phyloP scores from a whole-genome alignment of 2,888 invertebrate species.

The Trichopoda pennipes region DNA sequence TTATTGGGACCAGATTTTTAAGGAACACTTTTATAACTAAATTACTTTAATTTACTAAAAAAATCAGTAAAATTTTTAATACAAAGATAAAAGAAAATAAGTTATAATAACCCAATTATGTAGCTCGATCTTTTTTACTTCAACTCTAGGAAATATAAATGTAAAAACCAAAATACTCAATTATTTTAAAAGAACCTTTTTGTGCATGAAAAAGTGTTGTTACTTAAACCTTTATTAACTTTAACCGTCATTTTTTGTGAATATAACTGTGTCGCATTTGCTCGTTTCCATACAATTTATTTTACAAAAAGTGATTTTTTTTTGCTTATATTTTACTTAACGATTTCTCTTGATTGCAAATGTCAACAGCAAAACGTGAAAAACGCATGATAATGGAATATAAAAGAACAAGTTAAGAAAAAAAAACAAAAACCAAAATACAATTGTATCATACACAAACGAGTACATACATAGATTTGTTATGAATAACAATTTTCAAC shows the following conservation, averaged over 20 bases:
- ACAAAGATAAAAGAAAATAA: too few species aligned
- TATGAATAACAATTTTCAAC: conserved; percentile 33
- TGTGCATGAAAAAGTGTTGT: conserved; percentile 7
- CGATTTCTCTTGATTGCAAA: conserved; percentile 32
- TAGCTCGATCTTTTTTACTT: too few species aligned
- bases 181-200: background rate
- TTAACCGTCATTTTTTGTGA: conserved; percentile 18
- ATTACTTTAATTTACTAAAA: too few species aligned
- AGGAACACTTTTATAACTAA: too few species aligned
- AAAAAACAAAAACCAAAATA: conserved; percentile 3
- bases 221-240: conserved; percentile 12
- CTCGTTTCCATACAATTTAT: conserved; percentile 37
- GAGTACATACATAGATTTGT: conserved; percentile 8
- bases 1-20: too few species aligned
- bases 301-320: conserved; percentile 22
- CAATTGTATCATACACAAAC: conserved; percentile 15
- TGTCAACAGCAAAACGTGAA: conserved; percentile 28
- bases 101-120: too few species aligned
- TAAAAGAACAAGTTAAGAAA: conserved; percentile 2
- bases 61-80: too few species aligned
- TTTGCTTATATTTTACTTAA: conserved; percentile 14
- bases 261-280: conserved; percentile 1
- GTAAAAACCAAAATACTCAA: conserved; percentile 24
- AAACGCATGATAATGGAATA: conserved; percentile 5
- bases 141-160: background rate